Conservation (phyloP, 2,888 invertebrate species). For the Bhutanitis thaidina region DNA sequence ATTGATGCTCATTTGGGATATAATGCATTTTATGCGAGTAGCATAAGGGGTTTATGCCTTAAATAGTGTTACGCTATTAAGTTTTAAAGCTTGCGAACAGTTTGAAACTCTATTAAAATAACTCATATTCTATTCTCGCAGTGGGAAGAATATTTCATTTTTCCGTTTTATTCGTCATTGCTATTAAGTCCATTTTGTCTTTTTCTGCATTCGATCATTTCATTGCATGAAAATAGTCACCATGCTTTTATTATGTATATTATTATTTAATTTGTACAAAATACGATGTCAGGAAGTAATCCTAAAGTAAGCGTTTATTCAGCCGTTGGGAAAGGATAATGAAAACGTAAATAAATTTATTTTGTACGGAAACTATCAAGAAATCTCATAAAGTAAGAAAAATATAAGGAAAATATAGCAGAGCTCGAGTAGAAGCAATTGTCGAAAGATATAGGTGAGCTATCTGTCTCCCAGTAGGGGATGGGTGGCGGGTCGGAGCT, state of each 20-base stretch:
- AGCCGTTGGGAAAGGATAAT: too few relatives aligned
- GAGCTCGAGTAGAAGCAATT: constrained; percentile 26
- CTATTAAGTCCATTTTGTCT: too few relatives aligned
- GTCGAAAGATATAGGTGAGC: constrained; percentile 29
- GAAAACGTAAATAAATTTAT: not conserved
- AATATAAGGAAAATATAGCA: constrained; percentile 15
- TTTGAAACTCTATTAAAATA: too few relatives aligned
- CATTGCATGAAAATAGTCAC: too few relatives aligned
- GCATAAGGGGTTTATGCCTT: not conserved
- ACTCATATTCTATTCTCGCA: too few relatives aligned
- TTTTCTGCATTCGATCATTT: too few relatives aligned
- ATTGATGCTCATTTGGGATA: not conserved
- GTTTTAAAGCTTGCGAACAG: too few relatives aligned
- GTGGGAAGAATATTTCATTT: too few relatives aligned
- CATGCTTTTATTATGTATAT: too few relatives aligned
- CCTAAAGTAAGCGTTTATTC: not conserved
- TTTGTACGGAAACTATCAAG: constrained; percentile 3
- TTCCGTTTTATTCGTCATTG: too few relatives aligned
- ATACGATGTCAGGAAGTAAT: too few relatives aligned
- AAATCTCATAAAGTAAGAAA: constrained; percentile 4
- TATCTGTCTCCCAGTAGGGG: constrained; percentile 28
- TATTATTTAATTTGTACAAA: too few relatives aligned
- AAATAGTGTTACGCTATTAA: not conserved
- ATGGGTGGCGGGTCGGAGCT: constrained; percentile 25
- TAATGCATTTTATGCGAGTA: constrained; percentile 1